Evolutionary conservation across 2,797 vertebrate genomes (phyloP).

Genomic region (Cossypha polioptera): DNA sequence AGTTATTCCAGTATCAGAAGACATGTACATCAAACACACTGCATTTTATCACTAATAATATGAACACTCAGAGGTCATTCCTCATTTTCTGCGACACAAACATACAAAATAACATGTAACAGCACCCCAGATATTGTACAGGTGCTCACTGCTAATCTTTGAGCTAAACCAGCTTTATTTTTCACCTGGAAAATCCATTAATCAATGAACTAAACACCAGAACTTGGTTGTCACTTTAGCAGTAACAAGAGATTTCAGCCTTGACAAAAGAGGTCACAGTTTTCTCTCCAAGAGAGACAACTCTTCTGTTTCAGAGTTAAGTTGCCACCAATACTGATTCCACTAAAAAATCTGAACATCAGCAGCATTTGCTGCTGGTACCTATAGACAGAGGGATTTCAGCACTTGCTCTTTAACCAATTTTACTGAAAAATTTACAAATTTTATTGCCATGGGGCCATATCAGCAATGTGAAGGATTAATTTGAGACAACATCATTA

Average conservation of each 20-base stretch:
- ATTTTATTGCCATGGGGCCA: not conserved
- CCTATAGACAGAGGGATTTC: not conserved
- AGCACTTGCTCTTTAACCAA: not conserved
- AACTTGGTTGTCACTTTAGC: not conserved
- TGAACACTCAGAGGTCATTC: not conserved
- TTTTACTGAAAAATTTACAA: not conserved
- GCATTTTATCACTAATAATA: not conserved
- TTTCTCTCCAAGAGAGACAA: not conserved
- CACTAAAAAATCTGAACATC: not conserved
- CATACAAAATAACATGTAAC: not conserved
- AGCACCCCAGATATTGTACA: not conserved
- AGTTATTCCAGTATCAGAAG: not conserved
- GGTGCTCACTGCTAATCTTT: not conserved
- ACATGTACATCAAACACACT: not conserved
- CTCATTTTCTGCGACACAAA: not conserved
- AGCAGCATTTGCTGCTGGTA: not conserved
- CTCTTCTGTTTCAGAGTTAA: not conserved
- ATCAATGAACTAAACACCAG: not conserved
- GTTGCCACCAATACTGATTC: not conserved
- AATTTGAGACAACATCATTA: not conserved
- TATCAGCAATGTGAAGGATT: not conserved
- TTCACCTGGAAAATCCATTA: not conserved
- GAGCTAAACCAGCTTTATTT: not conserved
- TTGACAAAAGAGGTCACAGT: not conserved
- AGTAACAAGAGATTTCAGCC: not conserved